Percentiles rank a stretch among this genome's conserved stretches.
Conservation (phyloP, 1,140 invertebrate genomes). For the Pogonomyrmex barbatus region DNA sequence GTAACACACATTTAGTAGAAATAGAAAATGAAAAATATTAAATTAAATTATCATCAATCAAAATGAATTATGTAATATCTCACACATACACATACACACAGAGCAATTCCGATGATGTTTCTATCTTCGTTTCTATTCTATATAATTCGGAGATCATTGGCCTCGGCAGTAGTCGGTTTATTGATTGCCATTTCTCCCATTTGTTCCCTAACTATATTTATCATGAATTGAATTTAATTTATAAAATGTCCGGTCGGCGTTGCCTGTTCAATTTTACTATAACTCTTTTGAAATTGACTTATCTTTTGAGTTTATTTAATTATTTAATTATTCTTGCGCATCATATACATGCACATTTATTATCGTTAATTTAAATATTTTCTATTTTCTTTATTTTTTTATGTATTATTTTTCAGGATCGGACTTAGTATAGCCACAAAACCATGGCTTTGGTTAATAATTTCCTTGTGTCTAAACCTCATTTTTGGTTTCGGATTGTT, state of each 20-base stretch:
- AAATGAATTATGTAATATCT: conserved; percentile 17
- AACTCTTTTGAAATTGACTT: background rate
- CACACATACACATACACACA: no score
- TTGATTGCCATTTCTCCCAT: conserved; percentile 34
- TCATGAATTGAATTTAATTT: conserved; percentile 34
- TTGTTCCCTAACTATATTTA: background rate
- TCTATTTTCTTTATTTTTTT: background rate
- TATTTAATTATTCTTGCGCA: background rate
- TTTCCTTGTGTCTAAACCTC: conserved; percentile 77
- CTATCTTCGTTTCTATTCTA: background rate
- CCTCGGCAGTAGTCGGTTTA: background rate
- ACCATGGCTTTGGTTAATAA: conserved; percentile 81
- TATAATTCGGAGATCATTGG: conserved; percentile 38
- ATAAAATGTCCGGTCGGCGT: background rate
- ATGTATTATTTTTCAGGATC: conserved; percentile 73
- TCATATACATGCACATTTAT: background rate
- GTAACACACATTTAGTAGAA: background rate
- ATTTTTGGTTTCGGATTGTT: conserved; percentile 77
- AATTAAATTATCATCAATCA: background rate
- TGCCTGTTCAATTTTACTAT: background rate
- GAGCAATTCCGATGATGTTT: conserved; percentile 4
- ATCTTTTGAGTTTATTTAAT: background rate
- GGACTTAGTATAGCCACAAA: conserved; percentile 81
- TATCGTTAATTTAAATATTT: background rate
- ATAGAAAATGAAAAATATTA: conserved; percentile 4